Evolutionary conservation across 2,797 vertebrate genomes (phyloP), one percentile per base, ranked within the genome.

Genomic region (Iguana delicatissima): DNA sequence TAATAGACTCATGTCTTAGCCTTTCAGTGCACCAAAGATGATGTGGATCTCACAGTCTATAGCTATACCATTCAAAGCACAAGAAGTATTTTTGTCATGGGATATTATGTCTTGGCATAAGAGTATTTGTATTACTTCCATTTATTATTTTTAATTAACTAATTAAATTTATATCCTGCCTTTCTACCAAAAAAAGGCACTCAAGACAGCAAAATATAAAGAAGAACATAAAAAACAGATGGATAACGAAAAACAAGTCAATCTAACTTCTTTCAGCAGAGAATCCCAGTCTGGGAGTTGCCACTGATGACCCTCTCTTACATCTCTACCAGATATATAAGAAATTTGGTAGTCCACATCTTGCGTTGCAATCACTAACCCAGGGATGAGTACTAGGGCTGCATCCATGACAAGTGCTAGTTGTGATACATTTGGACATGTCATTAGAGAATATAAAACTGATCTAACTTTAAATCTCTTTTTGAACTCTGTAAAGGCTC

Each of bases 401-500:
- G n/a, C 7, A 2, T 20, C 82, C 32, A 22, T 74, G 32, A 52
- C 46, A 52, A 16, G 32, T 52, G 13, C 29, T 20, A 74, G 26
- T 52, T 12, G 14, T 64, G 73, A 72, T 50, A 57, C 13, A 89
- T 62, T 29, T 29, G 26, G 74, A 20, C 6, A 46, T 32, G 20
- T 3, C 24, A 18, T 73, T 38, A 81, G 24, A 74, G 7, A 46
- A 85, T 22, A 32, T 42, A 57, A n/a, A n/a, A 1, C 29, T 84
- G 77, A 77, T 67, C 22, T 64, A 12, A 50, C 2, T 74, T 52
- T 26, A 29, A 42, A 18, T 35, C 79, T 35, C 7, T 77, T 18
- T 77, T 89, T 79, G 57, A 67, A 79, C 46, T 64, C 77, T 55
- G 29, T 86, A 62, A 90, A 80, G 29, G n/a, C 13, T 69, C 14